Evolutionary conservation across 2,888 invertebrate genomes (phyloP).

Genomic region (Venusia cambrica): DNA sequence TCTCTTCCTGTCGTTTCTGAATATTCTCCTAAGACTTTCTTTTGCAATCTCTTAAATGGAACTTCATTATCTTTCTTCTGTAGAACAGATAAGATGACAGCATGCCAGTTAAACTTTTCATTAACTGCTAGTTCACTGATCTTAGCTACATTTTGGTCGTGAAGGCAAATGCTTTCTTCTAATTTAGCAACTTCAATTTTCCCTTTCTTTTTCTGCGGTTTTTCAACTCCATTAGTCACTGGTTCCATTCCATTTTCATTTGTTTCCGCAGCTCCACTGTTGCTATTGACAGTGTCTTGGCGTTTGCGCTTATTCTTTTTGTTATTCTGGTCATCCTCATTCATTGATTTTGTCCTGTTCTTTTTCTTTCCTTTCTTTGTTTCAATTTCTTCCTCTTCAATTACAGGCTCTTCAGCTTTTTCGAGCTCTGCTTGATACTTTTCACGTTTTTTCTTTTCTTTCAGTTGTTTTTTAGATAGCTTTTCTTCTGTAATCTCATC

Average conservation of each 20-base stretch:
- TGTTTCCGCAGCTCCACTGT: constrained; percentile 25
- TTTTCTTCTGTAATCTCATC: constrained; percentile 38
- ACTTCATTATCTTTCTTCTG: constrained; percentile 82
- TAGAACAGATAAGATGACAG: constrained; percentile 71
- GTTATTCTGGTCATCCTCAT: constrained; percentile 39
- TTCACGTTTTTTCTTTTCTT: constrained; percentile 70
- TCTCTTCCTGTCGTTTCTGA: constrained; percentile 71
- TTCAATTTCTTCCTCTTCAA: constrained; percentile 45
- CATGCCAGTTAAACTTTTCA: constrained; percentile 76
- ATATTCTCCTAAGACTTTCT: constrained; percentile 87
- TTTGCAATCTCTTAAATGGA: constrained; percentile 86
- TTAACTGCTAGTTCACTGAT: constrained; percentile 50
- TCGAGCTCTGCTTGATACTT: constrained; percentile 72
- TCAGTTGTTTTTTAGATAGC: constrained; percentile 68
- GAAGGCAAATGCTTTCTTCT: constrained; percentile 62
- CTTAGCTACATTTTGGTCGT: constrained; percentile 72
- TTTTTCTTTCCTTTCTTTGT: constrained; percentile 68
- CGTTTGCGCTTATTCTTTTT: constrained; percentile 67
- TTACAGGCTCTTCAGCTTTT: constrained; percentile 51
- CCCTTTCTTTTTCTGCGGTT: constrained; percentile 60
- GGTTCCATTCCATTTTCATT: constrained; percentile 30
- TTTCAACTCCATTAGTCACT: constrained; percentile 33
- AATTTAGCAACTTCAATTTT: constrained; percentile 53
- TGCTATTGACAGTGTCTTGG: constrained; percentile 61
- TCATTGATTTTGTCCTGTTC: constrained; percentile 54